phyloP scores from a whole-genome alignment of 2,888 invertebrate genomes.

The Nemotelus nigrinus region DNA sequence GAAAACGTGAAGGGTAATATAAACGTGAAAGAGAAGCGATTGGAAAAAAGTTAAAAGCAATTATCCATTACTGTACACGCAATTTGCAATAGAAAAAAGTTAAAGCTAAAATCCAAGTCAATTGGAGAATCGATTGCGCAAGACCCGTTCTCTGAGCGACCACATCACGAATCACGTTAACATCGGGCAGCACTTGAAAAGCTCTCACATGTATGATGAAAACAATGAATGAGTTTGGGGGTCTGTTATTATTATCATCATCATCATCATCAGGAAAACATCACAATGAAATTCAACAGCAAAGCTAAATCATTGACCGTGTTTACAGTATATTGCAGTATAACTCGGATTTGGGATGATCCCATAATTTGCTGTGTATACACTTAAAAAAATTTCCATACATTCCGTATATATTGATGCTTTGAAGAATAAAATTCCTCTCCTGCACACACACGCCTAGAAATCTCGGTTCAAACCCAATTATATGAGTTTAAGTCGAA shows the following conservation, averaged over 20 bases:
- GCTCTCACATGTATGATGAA: conserved; percentile 8
- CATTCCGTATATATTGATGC: no score
- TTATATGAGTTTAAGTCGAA: no score
- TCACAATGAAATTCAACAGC: conserved; percentile 13
- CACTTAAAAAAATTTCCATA: no score
- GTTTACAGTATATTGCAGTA: no score
- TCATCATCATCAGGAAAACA: conserved; percentile 12
- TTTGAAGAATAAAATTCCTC: no score
- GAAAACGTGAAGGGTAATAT: no score
- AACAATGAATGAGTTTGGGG: neutral
- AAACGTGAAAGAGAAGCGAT: neutral
- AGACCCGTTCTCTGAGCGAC: neutral
- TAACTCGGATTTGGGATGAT: no score
- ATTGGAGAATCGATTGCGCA: conserved; percentile 10
- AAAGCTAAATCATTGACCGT: neutral
- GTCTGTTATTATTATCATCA: conserved; percentile 6
- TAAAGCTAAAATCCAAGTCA: neutral
- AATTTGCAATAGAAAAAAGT: conserved; percentile 8
- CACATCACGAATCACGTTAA: neutral
- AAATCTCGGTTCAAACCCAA: no score
- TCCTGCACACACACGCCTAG: no score
- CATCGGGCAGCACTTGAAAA: conserved; percentile 11
- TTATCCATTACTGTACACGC: conserved; percentile 3
- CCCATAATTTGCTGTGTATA: no score
- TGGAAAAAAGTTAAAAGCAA: neutral